These are phyloP conservation scores for Sebastes diploproa DNA, from an alignment of 2,797 vertebrate species.

Conservation along the genomic window DNA sequence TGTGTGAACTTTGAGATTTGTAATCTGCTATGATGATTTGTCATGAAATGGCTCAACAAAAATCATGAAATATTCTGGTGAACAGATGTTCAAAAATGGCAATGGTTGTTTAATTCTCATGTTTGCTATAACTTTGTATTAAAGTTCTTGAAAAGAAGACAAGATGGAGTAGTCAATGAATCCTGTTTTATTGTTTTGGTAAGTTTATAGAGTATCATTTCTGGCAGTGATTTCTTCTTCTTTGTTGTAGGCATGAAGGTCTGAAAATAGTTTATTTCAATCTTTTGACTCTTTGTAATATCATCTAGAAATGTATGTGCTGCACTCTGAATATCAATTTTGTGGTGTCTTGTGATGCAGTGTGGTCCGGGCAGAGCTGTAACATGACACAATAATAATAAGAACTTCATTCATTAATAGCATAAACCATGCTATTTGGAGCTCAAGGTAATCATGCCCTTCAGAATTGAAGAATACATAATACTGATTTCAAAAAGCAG, in stretches of 20 bases:
- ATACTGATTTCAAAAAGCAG: not conserved
- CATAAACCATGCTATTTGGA: not conserved
- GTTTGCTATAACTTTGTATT: rapidly evolving
- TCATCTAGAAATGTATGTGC: not conserved
- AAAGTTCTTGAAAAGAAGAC: not conserved
- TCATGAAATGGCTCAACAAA: not conserved
- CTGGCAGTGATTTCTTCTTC: not conserved
- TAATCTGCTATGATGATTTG: not conserved
- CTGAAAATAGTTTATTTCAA: not conserved
- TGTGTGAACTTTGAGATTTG: not conserved
- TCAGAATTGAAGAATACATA: not conserved
- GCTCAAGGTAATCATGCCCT: not conserved
- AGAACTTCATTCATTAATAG: not conserved
- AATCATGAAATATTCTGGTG: not conserved
- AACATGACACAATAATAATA: rapidly evolving
- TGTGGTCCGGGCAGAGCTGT: not conserved
- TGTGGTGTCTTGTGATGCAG: not conserved
- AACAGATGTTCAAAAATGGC: not conserved
- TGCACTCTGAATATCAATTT: not conserved
- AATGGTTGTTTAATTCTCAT: not conserved
- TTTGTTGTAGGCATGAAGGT: not conserved
- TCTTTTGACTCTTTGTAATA: not conserved
- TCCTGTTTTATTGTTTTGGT: too few relatives aligned
- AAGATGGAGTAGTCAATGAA: not conserved
- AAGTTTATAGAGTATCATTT: not conserved